Conservation (phyloP, 2,888 invertebrate genomes). For the Standfussiana lucernea region DNA sequence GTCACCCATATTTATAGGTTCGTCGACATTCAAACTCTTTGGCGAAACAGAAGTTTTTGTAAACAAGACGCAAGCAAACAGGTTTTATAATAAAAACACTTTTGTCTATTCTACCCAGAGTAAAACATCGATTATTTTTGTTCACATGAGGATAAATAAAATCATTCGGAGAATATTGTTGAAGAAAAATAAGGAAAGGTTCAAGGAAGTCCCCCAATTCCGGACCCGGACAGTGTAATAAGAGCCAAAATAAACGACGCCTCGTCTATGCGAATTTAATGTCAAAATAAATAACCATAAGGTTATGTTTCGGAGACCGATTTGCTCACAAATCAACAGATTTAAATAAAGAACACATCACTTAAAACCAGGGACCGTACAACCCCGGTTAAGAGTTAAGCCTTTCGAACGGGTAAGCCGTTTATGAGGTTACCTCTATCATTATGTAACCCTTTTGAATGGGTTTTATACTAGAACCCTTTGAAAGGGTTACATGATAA, state of each 20-base stretch:
- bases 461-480: too few relatives aligned
- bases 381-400: too few relatives aligned
- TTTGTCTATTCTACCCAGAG: conserved; percentile 31
- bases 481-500: too few relatives aligned
- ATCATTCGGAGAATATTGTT: background rate
- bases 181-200: background rate
- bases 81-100: conserved; percentile 39
- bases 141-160: conserved; percentile 22
- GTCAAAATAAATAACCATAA: background rate
- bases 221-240: too few relatives aligned
- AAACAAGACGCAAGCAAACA: conserved; percentile 42
- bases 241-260: background rate
- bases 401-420: too few relatives aligned
- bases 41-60: conserved; percentile 42
- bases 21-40: conserved; percentile 21
- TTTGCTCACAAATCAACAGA: conserved; percentile 23
- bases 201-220: too few relatives aligned
- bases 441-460: too few relatives aligned
- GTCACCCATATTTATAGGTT: conserved; percentile 2
- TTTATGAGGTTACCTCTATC: too few relatives aligned
- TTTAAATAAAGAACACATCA: conserved; percentile 34
- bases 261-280: background rate
- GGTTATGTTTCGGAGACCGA: background rate
- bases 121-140: conserved; percentile 43
- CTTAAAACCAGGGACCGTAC: too few relatives aligned